Evolutionary conservation across 2,888 invertebrate species (phyloP).

Genomic region (Autographa pulchrina): DNA sequence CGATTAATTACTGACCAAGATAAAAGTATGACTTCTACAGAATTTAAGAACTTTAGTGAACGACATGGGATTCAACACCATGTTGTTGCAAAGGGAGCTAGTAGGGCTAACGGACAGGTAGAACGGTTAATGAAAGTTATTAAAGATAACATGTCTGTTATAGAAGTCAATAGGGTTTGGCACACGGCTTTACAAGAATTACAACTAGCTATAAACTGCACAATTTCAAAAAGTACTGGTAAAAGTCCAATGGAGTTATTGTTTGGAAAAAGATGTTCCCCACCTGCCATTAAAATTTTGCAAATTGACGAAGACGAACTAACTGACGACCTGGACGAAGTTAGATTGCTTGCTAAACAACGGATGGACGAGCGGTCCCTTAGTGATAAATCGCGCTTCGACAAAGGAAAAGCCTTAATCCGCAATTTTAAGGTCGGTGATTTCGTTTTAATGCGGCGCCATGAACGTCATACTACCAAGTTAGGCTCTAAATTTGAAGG

Average conservation of each 20-base stretch:
- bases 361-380: slow-evolving; percentile 16
- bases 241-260: no score
- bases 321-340: background rate
- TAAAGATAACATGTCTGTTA: no score
- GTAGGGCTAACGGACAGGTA: slow-evolving; percentile 9
- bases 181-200: no score
- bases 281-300: slow-evolving; percentile 9
- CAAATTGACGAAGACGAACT: slow-evolving; percentile 3
- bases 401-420: slow-evolving; percentile 6
- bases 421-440: slow-evolving; percentile 3
- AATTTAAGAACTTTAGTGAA: slow-evolving; percentile 11
- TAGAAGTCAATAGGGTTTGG: no score
- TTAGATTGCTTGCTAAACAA: background rate
- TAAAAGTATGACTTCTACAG: slow-evolving; percentile 6
- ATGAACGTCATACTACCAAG: slow-evolving; percentile 13
- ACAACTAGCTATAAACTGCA: no score
- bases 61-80: slow-evolving; percentile 6
- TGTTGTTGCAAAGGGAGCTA: slow-evolving; percentile 8
- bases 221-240: no score
- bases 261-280: slow-evolving; percentile 3
- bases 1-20: slow-evolving; percentile 9
- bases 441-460: slow-evolving; percentile 10
- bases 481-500: slow-evolving; percentile 15
- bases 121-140: background rate
- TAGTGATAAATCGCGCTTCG: slow-evolving; percentile 2